phyloP scores from a whole-genome alignment of 2,797 vertebrate genomes.

The Myotis myotis region DNA sequence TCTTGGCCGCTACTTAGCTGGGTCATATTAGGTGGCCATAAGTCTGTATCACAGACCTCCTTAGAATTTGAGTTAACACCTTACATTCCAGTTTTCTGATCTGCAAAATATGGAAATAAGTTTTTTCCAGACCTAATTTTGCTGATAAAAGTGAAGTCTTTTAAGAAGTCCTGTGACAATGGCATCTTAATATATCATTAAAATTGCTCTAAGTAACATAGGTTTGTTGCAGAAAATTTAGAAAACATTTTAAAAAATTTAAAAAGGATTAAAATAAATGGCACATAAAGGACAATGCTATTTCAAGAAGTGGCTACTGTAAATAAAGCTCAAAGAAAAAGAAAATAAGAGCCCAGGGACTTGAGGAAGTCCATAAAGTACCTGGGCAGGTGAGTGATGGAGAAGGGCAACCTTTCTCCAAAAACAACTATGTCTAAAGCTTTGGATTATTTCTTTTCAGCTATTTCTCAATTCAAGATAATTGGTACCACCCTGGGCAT shows the following conservation, averaged over 20 bases:
- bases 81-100: not conserved
- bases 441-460: not conserved
- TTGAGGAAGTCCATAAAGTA: not conserved
- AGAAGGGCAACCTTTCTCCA: not conserved
- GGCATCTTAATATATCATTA: not conserved
- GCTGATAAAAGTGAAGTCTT: not conserved
- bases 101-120: not conserved
- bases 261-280: conserved; percentile 29
- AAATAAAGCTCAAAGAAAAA: not conserved
- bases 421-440: not conserved
- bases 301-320: not conserved
- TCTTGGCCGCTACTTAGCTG: not conserved
- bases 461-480: not conserved
- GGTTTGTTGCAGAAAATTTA: conserved; percentile 24
- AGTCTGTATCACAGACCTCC: not conserved
- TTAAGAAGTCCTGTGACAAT: not conserved
- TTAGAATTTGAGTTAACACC: not conserved
- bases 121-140: not conserved
- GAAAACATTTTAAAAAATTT: not conserved
- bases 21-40: not conserved
- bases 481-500: not conserved
- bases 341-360: not conserved
- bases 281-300: not conserved
- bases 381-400: not conserved
- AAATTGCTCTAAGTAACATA: not conserved